Percentiles rank a stretch among this genome's conserved stretches.
These are phyloP conservation scores for Poicephalus gulielmi DNA, from an alignment of 2,113 vertebrate genomes.

Conservation along the genomic window DNA sequence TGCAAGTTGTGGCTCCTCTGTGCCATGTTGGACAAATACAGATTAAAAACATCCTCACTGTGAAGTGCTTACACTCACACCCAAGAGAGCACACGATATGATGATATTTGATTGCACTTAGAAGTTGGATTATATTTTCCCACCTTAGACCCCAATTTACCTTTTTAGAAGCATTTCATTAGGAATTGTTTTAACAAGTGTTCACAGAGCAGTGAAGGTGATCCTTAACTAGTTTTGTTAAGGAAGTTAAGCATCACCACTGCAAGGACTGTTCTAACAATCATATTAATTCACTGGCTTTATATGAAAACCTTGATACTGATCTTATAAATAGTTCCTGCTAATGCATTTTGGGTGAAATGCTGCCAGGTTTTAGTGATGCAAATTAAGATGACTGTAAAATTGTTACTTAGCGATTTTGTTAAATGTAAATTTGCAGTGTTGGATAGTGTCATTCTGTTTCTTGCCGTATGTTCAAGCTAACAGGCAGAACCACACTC, in stretches of 20 bases:
- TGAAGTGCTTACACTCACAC: background rate
- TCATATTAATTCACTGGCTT: slow-evolving; percentile 62
- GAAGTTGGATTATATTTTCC: background rate
- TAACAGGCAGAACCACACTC: slow-evolving; percentile 68
- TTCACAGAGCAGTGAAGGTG: background rate
- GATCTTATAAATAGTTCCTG: slow-evolving; percentile 74
- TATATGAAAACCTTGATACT: slow-evolving; percentile 63
- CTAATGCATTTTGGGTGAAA: slow-evolving; percentile 77
- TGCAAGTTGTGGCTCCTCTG: background rate
- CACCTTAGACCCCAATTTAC: background rate
- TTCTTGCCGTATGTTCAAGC: slow-evolving; percentile 72
- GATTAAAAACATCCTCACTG: background rate
- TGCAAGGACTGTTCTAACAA: slow-evolving; percentile 42
- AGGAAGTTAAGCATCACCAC: slow-evolving; percentile 16
- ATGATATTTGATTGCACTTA: background rate
- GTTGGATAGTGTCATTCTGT: slow-evolving; percentile 73
- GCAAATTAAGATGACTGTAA: slow-evolving; percentile 80
- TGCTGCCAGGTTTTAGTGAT: slow-evolving; percentile 75
- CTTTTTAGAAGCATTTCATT: background rate
- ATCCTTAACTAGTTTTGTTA: slow-evolving; percentile 9
- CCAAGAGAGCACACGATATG: background rate
- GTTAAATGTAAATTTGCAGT: slow-evolving; percentile 76
- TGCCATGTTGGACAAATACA: slow-evolving; percentile 1
- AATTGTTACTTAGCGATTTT: slow-evolving; percentile 78
- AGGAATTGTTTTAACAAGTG: background rate